A percentile compares a stretch with the other conserved stretches of the same genome.
Evolutionary conservation across 2,113 vertebrate genomes (phyloP).

Genomic region (Vidua macroura): DNA sequence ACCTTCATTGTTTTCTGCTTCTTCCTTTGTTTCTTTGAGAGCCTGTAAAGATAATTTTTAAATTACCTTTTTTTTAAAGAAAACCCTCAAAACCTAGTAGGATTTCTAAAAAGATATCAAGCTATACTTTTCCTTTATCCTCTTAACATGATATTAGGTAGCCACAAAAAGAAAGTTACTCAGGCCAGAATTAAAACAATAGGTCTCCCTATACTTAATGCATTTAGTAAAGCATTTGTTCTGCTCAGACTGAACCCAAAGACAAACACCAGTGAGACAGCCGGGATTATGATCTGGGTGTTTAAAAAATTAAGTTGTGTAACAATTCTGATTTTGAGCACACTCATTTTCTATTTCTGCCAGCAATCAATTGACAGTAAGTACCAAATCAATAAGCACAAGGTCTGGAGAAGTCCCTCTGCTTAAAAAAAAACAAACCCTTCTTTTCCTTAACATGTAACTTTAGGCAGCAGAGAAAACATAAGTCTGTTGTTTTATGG

Average conservation of each 20-base stretch:
- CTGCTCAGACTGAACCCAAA: neutral
- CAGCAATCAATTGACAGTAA: neutral
- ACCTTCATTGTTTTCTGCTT: constrained; percentile 80
- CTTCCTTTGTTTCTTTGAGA: constrained; percentile 93
- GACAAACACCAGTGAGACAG: neutral
- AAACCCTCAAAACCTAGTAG: neutral
- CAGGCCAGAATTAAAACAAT: neutral
- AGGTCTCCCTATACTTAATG: neutral
- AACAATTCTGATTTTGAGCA: neutral
- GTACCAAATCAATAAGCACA: neutral
- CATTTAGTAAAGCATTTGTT: neutral
- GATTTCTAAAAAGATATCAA: neutral
- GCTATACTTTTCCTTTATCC: neutral
- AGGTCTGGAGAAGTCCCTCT: neutral
- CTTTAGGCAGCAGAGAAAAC: neutral
- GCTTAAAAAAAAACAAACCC: neutral
- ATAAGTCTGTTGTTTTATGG: neutral
- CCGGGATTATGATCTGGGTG: neutral
- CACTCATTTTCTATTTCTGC: neutral
- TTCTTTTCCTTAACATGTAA: neutral
- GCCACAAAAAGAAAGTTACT: neutral
- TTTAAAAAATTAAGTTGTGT: neutral
- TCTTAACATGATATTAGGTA: neutral
- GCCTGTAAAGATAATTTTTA: constrained; percentile 66
- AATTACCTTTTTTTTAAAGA: neutral